A percentile compares a stretch with the other conserved stretches of the same genome.
Conservation (phyloP, 2,888 invertebrate species). For the Magallana nippona region DNA sequence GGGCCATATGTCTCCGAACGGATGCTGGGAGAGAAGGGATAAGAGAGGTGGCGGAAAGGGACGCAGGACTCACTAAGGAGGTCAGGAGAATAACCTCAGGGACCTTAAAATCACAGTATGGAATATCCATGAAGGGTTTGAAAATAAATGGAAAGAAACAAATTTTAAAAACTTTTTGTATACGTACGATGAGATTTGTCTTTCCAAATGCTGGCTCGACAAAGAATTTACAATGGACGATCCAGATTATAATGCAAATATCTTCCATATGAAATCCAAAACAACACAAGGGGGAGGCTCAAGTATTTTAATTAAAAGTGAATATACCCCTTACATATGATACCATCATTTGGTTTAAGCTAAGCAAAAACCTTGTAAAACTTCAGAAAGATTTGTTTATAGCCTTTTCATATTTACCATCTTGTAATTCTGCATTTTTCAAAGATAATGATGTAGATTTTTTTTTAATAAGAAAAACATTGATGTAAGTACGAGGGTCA, state of each 20-base stretch:
- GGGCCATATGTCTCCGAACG: neutral
- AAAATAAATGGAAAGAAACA: neutral
- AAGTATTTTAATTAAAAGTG: neutral
- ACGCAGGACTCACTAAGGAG: neutral
- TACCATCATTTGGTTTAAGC: too few species aligned
- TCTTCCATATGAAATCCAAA: conserved; percentile 2
- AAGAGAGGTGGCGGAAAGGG: neutral
- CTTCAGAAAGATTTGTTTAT: too few species aligned
- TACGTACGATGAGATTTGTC: neutral
- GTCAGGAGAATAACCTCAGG: neutral
- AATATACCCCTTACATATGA: neutral
- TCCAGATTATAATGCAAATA: neutral
- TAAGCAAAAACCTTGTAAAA: too few species aligned
- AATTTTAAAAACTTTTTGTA: neutral
- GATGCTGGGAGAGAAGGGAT: neutral
- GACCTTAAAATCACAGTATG: neutral
- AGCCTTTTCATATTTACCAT: too few species aligned
- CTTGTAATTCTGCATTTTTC: too few species aligned
- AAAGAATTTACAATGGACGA: neutral
- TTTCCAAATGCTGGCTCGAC: neutral
- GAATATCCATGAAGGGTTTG: neutral
- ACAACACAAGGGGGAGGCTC: neutral
- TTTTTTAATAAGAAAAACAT: too few species aligned
- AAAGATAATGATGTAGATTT: too few species aligned
- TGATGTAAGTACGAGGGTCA: too few species aligned